A percentile compares a stretch with the other conserved stretches of the same genome.
These are phyloP conservation scores for Athene cunicularia DNA, from an alignment of 2,113 vertebrate species.

Conservation along the genomic window DNA sequence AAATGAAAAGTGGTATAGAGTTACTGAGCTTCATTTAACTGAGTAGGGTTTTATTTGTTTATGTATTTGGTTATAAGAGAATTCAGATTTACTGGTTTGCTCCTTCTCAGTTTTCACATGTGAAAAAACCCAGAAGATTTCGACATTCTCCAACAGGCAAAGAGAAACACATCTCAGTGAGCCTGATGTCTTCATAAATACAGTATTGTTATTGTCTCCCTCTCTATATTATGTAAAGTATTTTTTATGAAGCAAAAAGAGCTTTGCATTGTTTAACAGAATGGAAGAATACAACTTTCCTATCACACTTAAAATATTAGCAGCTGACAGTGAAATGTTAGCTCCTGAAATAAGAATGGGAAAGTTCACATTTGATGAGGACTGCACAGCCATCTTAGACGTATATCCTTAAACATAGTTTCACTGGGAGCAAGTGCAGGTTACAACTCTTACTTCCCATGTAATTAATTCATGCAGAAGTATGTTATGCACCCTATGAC, in stretches of 20 bases:
- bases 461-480: neutral
- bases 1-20: neutral
- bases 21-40: neutral
- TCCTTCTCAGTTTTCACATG: neutral
- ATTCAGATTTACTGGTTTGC: neutral
- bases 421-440: neutral
- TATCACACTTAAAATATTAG: neutral
- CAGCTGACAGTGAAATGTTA: neutral
- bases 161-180: neutral
- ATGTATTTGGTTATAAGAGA: neutral
- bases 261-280: neutral
- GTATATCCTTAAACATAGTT: neutral
- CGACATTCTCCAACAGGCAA: neutral
- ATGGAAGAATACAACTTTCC: neutral
- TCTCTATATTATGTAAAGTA: neutral
- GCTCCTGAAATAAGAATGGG: neutral
- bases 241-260: neutral
- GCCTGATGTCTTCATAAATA: neutral
- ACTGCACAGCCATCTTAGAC: neutral
- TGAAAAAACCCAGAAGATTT: neutral
- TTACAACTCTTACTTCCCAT: neutral
- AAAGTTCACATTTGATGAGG: neutral
- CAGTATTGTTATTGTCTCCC: neutral
- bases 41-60: neutral
- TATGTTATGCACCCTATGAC: neutral